Conservation (phyloP, 2,888 invertebrate species). For the Melanophora roralis region DNA sequence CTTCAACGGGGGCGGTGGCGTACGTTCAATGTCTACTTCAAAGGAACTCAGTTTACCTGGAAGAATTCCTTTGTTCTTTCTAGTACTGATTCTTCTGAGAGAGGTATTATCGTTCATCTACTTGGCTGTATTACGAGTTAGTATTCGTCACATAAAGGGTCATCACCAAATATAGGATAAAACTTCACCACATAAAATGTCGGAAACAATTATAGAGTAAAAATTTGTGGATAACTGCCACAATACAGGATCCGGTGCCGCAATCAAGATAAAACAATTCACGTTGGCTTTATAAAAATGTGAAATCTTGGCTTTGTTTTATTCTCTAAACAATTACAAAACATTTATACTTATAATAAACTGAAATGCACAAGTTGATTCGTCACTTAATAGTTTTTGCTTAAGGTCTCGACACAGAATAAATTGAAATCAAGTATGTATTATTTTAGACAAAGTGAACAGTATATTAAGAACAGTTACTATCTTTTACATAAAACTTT, state of each 20-base stretch:
- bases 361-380: too few species aligned
- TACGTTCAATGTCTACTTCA: background rate
- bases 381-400: background rate
- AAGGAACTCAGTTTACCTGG: background rate
- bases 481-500: background rate
- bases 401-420: background rate
- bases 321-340: too few species aligned
- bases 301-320: too few species aligned
- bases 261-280: background rate
- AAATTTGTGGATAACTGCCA: background rate
- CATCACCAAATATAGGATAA: too few species aligned
- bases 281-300: background rate
- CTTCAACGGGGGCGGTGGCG: background rate
- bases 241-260: background rate
- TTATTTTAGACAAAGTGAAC: too few species aligned
- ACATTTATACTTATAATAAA: too few species aligned
- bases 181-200: background rate
- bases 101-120: background rate
- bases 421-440: too few species aligned
- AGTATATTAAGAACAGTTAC: too few species aligned
- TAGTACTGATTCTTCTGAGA: background rate
- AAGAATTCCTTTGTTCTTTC: background rate
- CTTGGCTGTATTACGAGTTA: too few species aligned
- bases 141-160: too few species aligned
- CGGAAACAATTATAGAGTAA: background rate